Base-by-base conservation (phyloP, 2,888 invertebrate genomes). In the Epirrita christyi region DNA sequence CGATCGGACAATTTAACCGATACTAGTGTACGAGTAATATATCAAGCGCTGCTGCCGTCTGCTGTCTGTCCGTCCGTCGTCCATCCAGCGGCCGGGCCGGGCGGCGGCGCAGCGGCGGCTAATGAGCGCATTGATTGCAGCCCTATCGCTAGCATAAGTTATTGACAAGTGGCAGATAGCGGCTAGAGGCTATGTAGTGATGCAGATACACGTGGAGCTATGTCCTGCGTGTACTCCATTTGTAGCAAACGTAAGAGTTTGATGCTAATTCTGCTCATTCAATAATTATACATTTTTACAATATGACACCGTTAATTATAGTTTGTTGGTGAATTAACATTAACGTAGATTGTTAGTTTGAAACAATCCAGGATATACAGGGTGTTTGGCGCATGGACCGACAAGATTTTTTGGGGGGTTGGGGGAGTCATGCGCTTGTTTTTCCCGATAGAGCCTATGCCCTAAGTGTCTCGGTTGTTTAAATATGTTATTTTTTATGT, bases 21-120 rank as follows among this genome's bases (percentile, higher is more conserved):
- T 84, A 80, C 83, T 81, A 79, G 81, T 82, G 83, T 83, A 78
- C 83, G 82, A 79, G 81, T 82, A 80, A 85, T 87, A 86, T 86
- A 86, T 86, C 83, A 83, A 79, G 71, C 54, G 70, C 64, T 66
- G 54, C 54, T 41, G 58, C 54, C 45, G 53, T 36, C 58, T 70
- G 70, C 72, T 70, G 76, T 68, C 74, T 71, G 75, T 68, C 74
- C 68, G 76, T 66, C 72, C 54, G 71, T 69, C 72, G 71, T 32
- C 7, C 7, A 9, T 32, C 32, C 72, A 68, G 73, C 44, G 71
- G 63, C 65, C 72, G 72, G 68, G 64, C 76, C 38, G 70, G 66
- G 59, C 61, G 64, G 72, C 73, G 66, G 63, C 61, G 63, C 70
- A 75, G 48, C 45, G n/a, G 50, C 68, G 68, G 55, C 66, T 63